Evolutionary conservation across 2,797 vertebrate species (phyloP).

Genomic region (Manis javanica): DNA sequence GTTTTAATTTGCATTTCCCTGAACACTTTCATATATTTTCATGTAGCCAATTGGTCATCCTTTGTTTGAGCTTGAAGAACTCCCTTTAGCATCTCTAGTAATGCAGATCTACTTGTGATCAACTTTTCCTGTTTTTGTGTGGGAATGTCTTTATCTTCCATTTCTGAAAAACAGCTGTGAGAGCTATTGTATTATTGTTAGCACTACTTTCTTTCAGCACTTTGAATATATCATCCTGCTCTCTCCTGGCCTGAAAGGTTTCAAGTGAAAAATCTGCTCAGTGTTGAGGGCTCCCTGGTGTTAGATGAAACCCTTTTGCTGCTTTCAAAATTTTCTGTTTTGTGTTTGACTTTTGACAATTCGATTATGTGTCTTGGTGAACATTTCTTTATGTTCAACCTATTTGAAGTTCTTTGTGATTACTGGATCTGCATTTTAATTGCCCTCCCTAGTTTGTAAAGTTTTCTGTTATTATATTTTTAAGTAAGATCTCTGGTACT

Average conservation of each 20-base stretch:
- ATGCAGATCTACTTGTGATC: not conserved
- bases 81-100: not conserved
- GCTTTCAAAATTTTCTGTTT: not conserved
- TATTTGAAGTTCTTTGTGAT: not conserved
- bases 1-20: no score
- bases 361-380: not conserved
- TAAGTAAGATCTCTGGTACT: not conserved
- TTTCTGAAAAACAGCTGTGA: not conserved
- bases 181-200: not conserved
- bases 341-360: not conserved
- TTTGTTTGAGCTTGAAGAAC: not conserved
- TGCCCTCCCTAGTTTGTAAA: not conserved
- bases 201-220: not conserved
- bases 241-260: not conserved
- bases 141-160: not conserved
- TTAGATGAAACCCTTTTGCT: not conserved
- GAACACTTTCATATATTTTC: not conserved
- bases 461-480: not conserved
- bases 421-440: not conserved
- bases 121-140: not conserved
- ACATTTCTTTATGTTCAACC: not conserved
- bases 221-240: not conserved
- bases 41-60: not conserved
- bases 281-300: not conserved
- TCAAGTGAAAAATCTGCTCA: not conserved